phyloP scores from a whole-genome alignment of 2,113 vertebrate species.

The Eptesicus fuscus region DNA sequence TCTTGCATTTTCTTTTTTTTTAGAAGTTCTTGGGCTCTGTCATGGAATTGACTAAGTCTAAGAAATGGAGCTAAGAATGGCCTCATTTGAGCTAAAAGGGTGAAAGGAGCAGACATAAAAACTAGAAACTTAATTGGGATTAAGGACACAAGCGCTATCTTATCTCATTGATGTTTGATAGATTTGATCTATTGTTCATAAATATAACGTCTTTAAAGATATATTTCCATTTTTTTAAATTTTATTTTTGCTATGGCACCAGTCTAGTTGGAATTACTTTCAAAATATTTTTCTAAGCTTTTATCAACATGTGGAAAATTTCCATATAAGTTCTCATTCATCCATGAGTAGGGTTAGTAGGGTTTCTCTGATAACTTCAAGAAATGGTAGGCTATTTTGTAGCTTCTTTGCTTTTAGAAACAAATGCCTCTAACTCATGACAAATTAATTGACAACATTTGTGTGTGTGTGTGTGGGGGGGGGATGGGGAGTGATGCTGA shows the following conservation, averaged over 20 bases:
- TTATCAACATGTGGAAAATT: background rate
- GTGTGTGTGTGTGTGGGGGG: background rate
- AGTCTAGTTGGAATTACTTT: conserved; percentile 32
- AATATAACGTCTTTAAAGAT: conserved; percentile 47
- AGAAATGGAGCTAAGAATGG: background rate
- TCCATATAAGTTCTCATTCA: background rate
- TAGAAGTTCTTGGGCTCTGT: background rate
- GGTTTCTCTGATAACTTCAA: background rate
- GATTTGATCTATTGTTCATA: background rate
- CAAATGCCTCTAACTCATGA: background rate
- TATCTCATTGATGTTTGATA: background rate
- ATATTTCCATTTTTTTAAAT: background rate
- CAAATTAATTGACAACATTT: background rate
- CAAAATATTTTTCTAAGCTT: conserved; percentile 26
- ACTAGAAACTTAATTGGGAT: conserved; percentile 21
- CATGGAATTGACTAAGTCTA: background rate
- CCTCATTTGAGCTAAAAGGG: background rate
- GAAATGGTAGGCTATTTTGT: background rate
- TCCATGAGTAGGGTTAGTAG: background rate
- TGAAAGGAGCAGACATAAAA: background rate
- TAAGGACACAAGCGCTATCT: conserved; percentile 19
- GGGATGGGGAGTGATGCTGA: background rate
- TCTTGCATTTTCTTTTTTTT: background rate
- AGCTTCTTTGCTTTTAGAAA: background rate
- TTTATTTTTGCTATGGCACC: conserved; percentile 36